Base-by-base conservation (phyloP, 2,113 vertebrate genomes). In the Urocynchramus pylzowi region DNA sequence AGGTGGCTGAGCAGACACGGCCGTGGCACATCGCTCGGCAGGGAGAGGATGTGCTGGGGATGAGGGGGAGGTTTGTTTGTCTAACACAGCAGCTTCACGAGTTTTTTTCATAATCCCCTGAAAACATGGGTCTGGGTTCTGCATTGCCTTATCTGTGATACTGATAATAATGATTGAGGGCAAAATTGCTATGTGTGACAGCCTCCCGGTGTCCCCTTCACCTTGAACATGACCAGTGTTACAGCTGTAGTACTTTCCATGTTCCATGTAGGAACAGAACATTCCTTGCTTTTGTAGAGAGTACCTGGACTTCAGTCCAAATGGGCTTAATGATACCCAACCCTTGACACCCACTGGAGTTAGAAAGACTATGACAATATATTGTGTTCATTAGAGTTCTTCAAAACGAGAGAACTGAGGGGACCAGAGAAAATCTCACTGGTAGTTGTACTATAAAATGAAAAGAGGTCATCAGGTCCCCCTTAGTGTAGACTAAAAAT, bases 41-140 rank as follows among this genome's bases (percentile, higher is more conserved):
- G 61, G 54, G 71, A 83, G 75, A 95, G 93, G 90, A 95, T 96
- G 94, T 80, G 63, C 56, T 77, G 39, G 42, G 44, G 84, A 4
- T 17, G 69, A 78, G 85, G 75, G 71, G 82, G 70, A 88, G 87
- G 79, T 81, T 84, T 53, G 89, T 87, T 95, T 95, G 65, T 50
- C 60, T 53, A 42, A 61, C 1, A 2, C 71, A 59, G 87, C 84
- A 60, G 54, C 42, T 80, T 86, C 47, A 13, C 47, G 0, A 35
- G 30, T 16, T 47, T 87, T 86, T 82, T 65, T 74, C 21, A 41
- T 56, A 74, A 41, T 37, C 35, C 23, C 20, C 37, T 91, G 56
- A 80, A 90, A 84, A 56, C n/a, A 7, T 2, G 11, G 11, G 15
- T 13, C 41, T 3, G 1, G 26, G 35, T 77, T 86, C 52, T 78